A percentile compares a stretch with the other conserved stretches of the same genome.
Conservation (phyloP, 2,888 invertebrate species). For the Vandiemenella viatica region DNA sequence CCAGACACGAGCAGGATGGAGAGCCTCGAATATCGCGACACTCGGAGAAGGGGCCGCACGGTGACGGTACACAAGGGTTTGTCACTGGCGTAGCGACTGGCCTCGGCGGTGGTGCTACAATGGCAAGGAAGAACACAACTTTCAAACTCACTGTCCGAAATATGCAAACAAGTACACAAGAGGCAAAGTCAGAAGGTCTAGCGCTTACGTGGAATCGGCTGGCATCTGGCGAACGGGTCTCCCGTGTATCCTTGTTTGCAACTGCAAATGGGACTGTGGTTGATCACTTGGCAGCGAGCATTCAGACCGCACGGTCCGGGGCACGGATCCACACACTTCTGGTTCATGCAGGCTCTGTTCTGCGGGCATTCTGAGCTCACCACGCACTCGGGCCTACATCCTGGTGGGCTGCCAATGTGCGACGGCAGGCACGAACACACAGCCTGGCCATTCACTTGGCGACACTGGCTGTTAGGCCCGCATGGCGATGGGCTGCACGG, state of each 20-base stretch:
- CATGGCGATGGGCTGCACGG: conserved; percentile 51
- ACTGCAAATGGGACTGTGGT: conserved; percentile 58
- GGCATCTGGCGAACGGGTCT: conserved; percentile 37
- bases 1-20: conserved; percentile 44
- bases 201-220: conserved; percentile 22
- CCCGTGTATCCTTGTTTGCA: conserved; percentile 50
- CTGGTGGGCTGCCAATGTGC: conserved; percentile 47
- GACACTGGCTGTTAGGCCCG: conserved; percentile 47
- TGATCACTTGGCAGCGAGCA: conserved; percentile 59
- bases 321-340: conserved; percentile 58
- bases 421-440: conserved; percentile 51
- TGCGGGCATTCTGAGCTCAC: conserved; percentile 55
- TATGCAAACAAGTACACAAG: conserved; percentile 9
- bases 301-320: conserved; percentile 54
- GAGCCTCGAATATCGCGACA: conserved; percentile 38
- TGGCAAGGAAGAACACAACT: conserved; percentile 16
- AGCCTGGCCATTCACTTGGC: conserved; percentile 45
- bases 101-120: conserved; percentile 18
- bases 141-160: not conserved
- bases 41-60: conserved; percentile 47
- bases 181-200: not conserved
- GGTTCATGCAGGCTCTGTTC: conserved; percentile 54
- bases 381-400: conserved; percentile 57
- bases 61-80: conserved; percentile 26
- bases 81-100: conserved; percentile 25